Evolutionary conservation across 2,888 invertebrate species (phyloP).

Genomic region (Hoplodrina ambigua): DNA sequence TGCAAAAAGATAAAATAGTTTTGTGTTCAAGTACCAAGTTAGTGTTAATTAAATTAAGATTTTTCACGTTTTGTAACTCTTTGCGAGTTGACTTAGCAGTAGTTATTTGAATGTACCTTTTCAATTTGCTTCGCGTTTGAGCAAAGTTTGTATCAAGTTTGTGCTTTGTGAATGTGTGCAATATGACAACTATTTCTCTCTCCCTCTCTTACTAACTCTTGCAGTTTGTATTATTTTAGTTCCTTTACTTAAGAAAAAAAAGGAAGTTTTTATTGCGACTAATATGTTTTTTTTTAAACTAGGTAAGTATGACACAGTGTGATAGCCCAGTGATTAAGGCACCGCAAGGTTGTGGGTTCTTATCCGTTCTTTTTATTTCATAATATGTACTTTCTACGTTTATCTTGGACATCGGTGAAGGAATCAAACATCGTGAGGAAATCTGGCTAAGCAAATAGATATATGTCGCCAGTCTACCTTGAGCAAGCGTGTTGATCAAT

Average conservation of each 20-base stretch:
- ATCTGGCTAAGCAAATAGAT: too few species aligned
- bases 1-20: slow-evolving; percentile 2
- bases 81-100: slow-evolving; percentile 18
- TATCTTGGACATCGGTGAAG: too few species aligned
- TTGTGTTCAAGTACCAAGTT: slow-evolving; percentile 29
- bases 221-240: neutral
- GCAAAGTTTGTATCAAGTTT: slow-evolving; percentile 29
- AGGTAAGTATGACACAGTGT: too few species aligned
- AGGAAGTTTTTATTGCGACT: too few species aligned
- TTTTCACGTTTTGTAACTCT: slow-evolving; percentile 27
- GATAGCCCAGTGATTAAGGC: too few species aligned
- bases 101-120: slow-evolving; percentile 32
- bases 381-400: too few species aligned
- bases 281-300: too few species aligned
- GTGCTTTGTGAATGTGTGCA: slow-evolving; percentile 15
- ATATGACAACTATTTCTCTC: slow-evolving; percentile 31
- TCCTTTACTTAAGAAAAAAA: neutral
- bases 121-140: slow-evolving; percentile 28
- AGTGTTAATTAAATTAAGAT: slow-evolving; percentile 52
- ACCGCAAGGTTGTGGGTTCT: too few species aligned
- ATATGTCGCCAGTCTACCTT: too few species aligned
- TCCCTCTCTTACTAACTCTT: neutral
- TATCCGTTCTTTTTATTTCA: too few species aligned
- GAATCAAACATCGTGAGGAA: too few species aligned
- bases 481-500: too few species aligned